Conservation (phyloP, 64 coral and sea anemone genomes). For the Orbicella faveolata region DNA sequence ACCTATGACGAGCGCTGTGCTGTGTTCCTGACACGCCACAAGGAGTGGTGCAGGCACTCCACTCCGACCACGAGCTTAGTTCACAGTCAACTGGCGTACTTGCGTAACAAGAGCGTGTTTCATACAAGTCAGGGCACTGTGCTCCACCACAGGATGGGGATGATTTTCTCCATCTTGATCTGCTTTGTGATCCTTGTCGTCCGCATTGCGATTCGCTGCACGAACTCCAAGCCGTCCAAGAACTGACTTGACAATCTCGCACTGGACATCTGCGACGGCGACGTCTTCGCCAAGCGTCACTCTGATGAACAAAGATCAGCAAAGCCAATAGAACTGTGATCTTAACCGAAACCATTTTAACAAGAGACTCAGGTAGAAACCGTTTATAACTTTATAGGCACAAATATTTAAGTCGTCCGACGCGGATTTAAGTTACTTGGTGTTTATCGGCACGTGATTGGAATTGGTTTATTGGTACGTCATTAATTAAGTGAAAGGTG, state of each 20-base stretch:
- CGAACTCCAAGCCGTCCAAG: background rate
- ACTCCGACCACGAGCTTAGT: background rate
- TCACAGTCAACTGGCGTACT: background rate
- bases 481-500: no score
- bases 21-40: background rate
- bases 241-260: background rate
- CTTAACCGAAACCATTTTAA: no score
- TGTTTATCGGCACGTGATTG: no score
- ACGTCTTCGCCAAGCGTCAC: background rate
- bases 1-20: background rate
- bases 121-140: background rate
- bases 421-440: no score
- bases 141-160: background rate
- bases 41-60: background rate
- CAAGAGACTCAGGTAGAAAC: no score
- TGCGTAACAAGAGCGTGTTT: background rate
- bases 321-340: background rate
- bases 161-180: background rate
- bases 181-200: background rate
- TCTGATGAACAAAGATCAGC: background rate
- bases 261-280: background rate
- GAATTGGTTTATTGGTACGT: no score
- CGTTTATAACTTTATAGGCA: no score
- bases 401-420: no score
- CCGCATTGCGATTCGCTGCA: background rate